A percentile compares a stretch with the other conserved stretches of the same genome.
These are phyloP conservation scores for Exocentrus adspersus DNA, from an alignment of 2,888 invertebrate genomes.

Conservation along the genomic window DNA sequence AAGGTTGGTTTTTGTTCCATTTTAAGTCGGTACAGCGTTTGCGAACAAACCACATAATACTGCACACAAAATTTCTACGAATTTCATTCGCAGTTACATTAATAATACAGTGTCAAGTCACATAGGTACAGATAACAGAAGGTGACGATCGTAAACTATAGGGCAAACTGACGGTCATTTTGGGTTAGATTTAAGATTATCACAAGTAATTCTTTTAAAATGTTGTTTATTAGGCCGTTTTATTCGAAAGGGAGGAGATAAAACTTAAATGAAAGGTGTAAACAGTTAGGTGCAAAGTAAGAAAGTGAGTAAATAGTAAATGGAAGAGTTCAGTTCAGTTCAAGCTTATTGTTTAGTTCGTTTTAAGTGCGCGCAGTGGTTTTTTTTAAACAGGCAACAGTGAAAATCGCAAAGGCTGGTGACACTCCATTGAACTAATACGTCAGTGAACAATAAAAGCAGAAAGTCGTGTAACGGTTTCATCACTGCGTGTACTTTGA, in stretches of 20 bases:
- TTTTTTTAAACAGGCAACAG: too few relatives aligned
- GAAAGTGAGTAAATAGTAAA: background rate
- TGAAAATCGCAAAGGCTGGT: too few relatives aligned
- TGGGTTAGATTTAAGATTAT: slow-evolving; percentile 43
- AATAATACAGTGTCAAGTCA: slow-evolving; percentile 58
- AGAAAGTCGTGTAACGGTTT: too few relatives aligned
- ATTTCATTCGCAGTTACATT: slow-evolving; percentile 5
- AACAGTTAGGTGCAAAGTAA: background rate
- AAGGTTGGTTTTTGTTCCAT: background rate
- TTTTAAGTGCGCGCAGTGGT: too few relatives aligned
- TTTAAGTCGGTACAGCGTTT: background rate
- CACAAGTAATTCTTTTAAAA: slow-evolving; percentile 49
- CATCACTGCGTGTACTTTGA: too few relatives aligned
- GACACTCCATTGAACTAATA: too few relatives aligned
- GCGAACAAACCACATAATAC: slow-evolving; percentile 1
- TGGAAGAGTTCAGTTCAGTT: too few relatives aligned
- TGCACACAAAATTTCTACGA: too few relatives aligned
- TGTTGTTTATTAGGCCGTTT: slow-evolving; percentile 50
- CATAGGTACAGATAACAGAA: slow-evolving; percentile 59
- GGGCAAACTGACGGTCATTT: slow-evolving; percentile 54
- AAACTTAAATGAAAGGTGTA: slow-evolving; percentile 12
- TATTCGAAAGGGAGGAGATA: slow-evolving; percentile 32
- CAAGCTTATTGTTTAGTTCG: too few relatives aligned
- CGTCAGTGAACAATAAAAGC: too few relatives aligned
- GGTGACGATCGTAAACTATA: slow-evolving; percentile 47